Evolutionary conservation across 2,797 vertebrate genomes (phyloP), one percentile per base, ranked within the genome.

Genomic region (Babyrousa celebensis): DNA sequence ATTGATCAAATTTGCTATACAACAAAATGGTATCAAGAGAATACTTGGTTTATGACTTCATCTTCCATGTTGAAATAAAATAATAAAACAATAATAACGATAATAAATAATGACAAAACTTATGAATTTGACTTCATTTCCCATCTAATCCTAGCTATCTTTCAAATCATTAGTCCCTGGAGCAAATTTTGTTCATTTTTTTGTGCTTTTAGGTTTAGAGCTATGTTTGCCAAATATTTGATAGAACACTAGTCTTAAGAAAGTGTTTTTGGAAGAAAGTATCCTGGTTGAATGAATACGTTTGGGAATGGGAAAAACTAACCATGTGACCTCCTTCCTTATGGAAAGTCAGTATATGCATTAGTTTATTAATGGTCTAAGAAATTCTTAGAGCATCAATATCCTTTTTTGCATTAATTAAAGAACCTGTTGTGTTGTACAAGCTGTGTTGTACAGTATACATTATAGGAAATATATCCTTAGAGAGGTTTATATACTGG

Each of bases 41-140:
- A 43, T 93, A 60, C 6, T 72, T 74, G 12, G n/a, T 36, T 93
- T 96, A 48, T 40, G 29, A 67, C 74, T 93, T 85, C 17, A 52
- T 89, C 43, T 89, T 85, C 72, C 58, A 29, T 72, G 32, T 85
- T 85, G 54, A 90, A 85, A 89, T 83, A 77, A 77, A 83, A 63
- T 62, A 36, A 60, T 79, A 75, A n/a, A 54, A n/a, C 68, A 78
- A 40, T 90, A 78, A 70, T 70, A 89, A 70, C 63, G 85, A n/a
- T 70, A 71, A 40, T 85, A 84, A 84, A 52, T 94, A 78, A 67
- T 48, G 60, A 25, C 27, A 67, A 63, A 79, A 92, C 29, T 20
- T 82, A 56, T 79, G 62, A 79, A 67, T 72, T 75, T 95, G 63
- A 86, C 23, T 93, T 71, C 62, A 85, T 85, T 93, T 85, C 29